Evolutionary conservation across 64 coral and sea anemone genomes (phyloP).

Genomic region (Stylophora pistillata): DNA sequence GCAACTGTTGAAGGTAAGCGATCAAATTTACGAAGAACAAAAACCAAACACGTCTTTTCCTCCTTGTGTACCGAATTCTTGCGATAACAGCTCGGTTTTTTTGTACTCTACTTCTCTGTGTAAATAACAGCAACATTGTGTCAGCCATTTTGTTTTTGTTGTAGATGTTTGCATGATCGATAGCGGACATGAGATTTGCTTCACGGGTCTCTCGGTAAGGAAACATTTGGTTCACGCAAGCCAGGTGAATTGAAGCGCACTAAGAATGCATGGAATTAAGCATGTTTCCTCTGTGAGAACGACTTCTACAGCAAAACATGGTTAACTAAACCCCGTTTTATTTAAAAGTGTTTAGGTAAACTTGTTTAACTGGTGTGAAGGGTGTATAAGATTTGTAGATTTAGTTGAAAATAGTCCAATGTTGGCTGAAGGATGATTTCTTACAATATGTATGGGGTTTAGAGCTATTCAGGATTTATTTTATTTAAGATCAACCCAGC

Average conservation of each 20-base stretch:
- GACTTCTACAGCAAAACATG: constrained; percentile 4
- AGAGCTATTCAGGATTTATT: no score
- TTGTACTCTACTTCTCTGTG: neutral
- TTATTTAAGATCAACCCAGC: no score
- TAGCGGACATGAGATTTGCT: neutral
- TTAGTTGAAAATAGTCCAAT: no score
- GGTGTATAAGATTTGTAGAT: neutral
- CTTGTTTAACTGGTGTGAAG: neutral
- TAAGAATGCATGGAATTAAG: constrained; percentile 10
- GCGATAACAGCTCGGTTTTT: neutral
- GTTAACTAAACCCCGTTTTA: constrained; percentile 8
- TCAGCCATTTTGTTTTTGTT: constrained; percentile 32
- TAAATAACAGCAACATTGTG: constrained; percentile 2
- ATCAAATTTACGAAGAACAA: constrained; percentile 33
- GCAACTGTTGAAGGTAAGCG: no score
- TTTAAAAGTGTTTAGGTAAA: neutral
- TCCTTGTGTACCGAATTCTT: constrained; percentile 26
- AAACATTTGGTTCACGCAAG: neutral
- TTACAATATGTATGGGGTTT: no score
- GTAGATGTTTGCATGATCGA: neutral
- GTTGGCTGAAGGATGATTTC: no score
- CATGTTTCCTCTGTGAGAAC: neutral
- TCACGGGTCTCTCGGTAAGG: neutral
- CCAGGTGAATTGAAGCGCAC: neutral
- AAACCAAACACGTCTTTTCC: constrained; percentile 26